phyloP scores from a whole-genome alignment of 2,888 invertebrate species.

The Lingula anatina region DNA sequence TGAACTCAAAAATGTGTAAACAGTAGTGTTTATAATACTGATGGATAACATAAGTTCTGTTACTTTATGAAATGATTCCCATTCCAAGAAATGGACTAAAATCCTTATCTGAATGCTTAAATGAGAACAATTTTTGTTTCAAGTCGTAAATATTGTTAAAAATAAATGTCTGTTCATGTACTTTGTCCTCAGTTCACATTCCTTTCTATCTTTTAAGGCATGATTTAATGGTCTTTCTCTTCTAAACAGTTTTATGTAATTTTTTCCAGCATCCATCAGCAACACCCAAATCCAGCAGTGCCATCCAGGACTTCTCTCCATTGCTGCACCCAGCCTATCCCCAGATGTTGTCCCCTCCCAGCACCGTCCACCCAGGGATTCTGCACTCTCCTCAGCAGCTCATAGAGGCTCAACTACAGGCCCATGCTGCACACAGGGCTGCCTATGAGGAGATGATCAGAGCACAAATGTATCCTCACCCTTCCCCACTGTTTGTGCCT shows the following conservation, averaged over 20 bases:
- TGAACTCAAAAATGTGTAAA: no score
- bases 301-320: conserved; percentile 6
- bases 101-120: no score
- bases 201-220: background rate
- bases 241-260: background rate
- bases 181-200: background rate
- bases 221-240: background rate
- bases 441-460: conserved; percentile 20
- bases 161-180: background rate
- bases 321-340: conserved; percentile 19
- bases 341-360: conserved; percentile 7
- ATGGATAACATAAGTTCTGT: no score
- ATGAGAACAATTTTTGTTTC: no score
- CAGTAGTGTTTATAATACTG: no score
- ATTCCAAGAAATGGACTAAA: no score
- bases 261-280: conserved; percentile 7
- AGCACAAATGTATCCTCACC: background rate
- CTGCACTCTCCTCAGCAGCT: conserved; percentile 14
- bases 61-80: no score
- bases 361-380: conserved; percentile 5
- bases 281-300: background rate
- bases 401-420: conserved; percentile 14
- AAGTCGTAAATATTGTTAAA: no score
- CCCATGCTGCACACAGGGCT: conserved; percentile 14
- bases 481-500: conserved; percentile 1